These are phyloP conservation scores for Paracentrotus lividus DNA, from an alignment of 53 echinoderm and acorn worm species.

Conservation along the genomic window DNA sequence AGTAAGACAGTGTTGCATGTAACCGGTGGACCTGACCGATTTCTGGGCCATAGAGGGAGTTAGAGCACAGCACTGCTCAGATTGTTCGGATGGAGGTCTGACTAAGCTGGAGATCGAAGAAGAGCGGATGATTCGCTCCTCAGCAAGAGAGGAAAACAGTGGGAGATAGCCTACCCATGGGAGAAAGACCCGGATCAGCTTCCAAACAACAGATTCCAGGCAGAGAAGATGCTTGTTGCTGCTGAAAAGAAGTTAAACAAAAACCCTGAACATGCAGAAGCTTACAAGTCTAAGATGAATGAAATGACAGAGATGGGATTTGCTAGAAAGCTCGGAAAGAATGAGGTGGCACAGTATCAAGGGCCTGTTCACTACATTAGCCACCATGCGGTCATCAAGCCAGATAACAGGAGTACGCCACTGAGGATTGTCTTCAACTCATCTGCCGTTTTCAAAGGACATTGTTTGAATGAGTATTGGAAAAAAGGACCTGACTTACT, in stretches of 20 bases:
- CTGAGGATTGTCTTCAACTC: too few relatives aligned
- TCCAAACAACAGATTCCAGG: conserved; percentile 50
- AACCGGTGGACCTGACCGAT: background rate
- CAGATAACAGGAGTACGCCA: too few relatives aligned
- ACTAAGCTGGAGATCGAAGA: background rate
- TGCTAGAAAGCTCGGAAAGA: conserved; percentile 71
- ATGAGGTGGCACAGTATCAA: conserved; percentile 20
- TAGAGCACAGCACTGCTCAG: background rate
- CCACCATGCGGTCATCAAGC: too few relatives aligned
- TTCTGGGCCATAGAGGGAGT: conserved; percentile 43
- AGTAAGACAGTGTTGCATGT: background rate
- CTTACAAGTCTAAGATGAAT: conserved; percentile 69
- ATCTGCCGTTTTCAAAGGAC: too few relatives aligned
- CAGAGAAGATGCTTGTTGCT: conserved; percentile 61
- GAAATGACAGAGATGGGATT: conserved; percentile 70
- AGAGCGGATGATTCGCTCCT: too few relatives aligned
- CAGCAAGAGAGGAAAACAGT: too few relatives aligned
- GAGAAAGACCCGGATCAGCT: conserved; percentile 3
- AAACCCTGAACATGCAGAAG: conserved; percentile 66
- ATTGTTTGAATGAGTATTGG: too few relatives aligned
- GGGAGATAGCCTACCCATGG: conserved; percentile 70
- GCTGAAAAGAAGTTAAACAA: conserved; percentile 61
- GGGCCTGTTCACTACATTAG: too few relatives aligned
- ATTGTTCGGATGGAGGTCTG: background rate
- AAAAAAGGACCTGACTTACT: too few relatives aligned